Evolutionary conservation across 2,113 vertebrate species (phyloP).

Genomic region (Pimephales promelas): DNA sequence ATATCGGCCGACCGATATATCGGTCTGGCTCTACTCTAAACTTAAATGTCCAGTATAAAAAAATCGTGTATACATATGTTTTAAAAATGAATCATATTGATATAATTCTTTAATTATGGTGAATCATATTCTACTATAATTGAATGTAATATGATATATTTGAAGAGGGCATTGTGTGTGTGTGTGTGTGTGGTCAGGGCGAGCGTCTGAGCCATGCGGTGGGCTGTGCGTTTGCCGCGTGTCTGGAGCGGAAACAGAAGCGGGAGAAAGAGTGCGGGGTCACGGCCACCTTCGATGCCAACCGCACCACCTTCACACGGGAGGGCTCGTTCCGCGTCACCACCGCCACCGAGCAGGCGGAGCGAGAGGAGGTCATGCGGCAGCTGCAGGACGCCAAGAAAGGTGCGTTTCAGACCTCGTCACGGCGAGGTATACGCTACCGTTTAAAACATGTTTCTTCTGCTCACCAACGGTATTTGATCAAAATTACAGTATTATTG

Average conservation of each 20-base stretch:
- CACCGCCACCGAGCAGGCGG: slow-evolving; percentile 95
- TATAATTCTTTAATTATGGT: too few relatives aligned
- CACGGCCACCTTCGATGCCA: slow-evolving; percentile 97
- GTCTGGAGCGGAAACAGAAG: slow-evolving; percentile 97
- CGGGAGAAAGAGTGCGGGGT: slow-evolving; percentile 98
- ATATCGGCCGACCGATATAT: too few relatives aligned
- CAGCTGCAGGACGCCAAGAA: slow-evolving; percentile 93
- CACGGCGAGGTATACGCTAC: background rate
- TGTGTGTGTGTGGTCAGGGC: slow-evolving; percentile 75
- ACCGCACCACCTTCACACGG: slow-evolving; percentile 96
- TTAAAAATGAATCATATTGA: too few relatives aligned
- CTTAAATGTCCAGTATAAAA: too few relatives aligned
- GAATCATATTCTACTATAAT: too few relatives aligned
- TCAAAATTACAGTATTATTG: background rate
- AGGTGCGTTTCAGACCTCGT: slow-evolving; percentile 70
- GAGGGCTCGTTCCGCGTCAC: slow-evolving; percentile 97
- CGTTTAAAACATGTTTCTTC: background rate
- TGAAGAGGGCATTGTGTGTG: background rate
- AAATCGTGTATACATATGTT: too few relatives aligned
- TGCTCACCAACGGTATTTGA: background rate
- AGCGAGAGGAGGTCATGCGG: slow-evolving; percentile 95
- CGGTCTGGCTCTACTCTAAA: too few relatives aligned
- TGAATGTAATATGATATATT: background rate
- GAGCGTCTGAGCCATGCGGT: slow-evolving; percentile 97
- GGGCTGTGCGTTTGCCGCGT: slow-evolving; percentile 96